Base-by-base conservation (phyloP, 1,140 invertebrate genomes). In the Planococcus citri region DNA sequence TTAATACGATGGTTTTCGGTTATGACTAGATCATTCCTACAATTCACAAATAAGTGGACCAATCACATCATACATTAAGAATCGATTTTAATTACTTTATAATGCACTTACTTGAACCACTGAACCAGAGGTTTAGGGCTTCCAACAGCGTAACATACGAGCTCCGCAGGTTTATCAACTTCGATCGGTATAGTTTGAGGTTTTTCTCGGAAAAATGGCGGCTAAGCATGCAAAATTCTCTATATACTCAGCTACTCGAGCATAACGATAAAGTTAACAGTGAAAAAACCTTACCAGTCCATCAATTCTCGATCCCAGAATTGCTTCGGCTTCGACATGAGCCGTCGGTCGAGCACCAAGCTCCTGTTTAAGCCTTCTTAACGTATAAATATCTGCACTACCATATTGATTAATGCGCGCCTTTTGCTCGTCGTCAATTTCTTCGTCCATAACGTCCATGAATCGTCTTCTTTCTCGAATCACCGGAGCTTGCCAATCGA, bases 391-490 rank as follows among this genome's bases (percentile, higher is more conserved):
- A 71, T 91, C 89, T 2, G 83, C 82, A 17, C 83, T 79, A 57
- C 87, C 87, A 75, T 92, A 92, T 74, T 85, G 83, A 75, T 87
- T 90, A 72, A 92, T 91, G 14, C 90, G 81, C 8, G 86, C 87
- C 74, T 86, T 88, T 21, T 88, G 82, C 78, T 95, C 92, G 77
- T 95, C 92, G 73, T 94, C 91, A 70, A 95, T 94, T 80, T 96
- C 92, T 77, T 96, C 94, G 77, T 96, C 94, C 92, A 95, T 95
- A 0, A 96, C 86, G 75, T 96, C 94, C 8, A 90, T 94, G 77
- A 96, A 95, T 61, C 92, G 86, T 71, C 94, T 85, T 70, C 94
- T 81, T 79, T 96, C 94, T 25, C 90, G 83, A 73, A 96, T 92
- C 4, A 92, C 85, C 6, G 92, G 91, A 0, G 90, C 86, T 77